Percentiles rank a stretch among this genome's conserved stretches.
phyloP scores from a whole-genome alignment of 2,797 vertebrate genomes.

The Enteromius treurensis region DNA sequence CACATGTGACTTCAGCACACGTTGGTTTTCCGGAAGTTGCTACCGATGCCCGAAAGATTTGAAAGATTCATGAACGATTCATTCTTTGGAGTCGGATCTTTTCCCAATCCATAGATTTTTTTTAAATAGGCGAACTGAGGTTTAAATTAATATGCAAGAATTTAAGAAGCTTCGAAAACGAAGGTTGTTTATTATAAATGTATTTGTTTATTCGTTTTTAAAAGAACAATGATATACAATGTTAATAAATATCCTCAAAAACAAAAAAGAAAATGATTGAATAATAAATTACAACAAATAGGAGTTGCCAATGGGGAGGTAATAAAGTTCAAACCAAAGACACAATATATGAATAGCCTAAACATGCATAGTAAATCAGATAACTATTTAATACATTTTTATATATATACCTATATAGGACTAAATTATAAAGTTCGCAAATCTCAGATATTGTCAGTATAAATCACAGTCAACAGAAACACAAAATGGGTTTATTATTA shows the following conservation, averaged over 20 bases:
- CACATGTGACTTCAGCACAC: slow-evolving; percentile 60
- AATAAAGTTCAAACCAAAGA: too few species aligned
- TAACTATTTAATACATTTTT: not conserved
- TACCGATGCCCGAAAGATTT: not conserved
- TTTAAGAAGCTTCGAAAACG: not conserved
- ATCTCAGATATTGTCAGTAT: not conserved
- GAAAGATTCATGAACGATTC: not conserved
- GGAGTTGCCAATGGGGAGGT: not conserved
- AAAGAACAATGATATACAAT: not conserved
- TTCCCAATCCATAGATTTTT: not conserved
- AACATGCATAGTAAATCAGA: not conserved
- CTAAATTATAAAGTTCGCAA: not conserved
- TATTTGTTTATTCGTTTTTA: too few species aligned
- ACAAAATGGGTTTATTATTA: not conserved
- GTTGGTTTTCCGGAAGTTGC: slow-evolving; percentile 54
- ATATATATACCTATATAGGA: not conserved
- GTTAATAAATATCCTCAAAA: not conserved
- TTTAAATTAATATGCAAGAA: not conserved
- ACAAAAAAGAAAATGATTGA: not conserved
- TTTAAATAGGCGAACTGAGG: not conserved
- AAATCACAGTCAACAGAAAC: not conserved
- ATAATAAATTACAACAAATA: not conserved
- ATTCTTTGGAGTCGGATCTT: slow-evolving; percentile 25
- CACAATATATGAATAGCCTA: not conserved
- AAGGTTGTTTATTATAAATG: not conserved